Base-by-base conservation (phyloP, 1,140 invertebrate genomes). In the Drosophila eugracilis region DNA sequence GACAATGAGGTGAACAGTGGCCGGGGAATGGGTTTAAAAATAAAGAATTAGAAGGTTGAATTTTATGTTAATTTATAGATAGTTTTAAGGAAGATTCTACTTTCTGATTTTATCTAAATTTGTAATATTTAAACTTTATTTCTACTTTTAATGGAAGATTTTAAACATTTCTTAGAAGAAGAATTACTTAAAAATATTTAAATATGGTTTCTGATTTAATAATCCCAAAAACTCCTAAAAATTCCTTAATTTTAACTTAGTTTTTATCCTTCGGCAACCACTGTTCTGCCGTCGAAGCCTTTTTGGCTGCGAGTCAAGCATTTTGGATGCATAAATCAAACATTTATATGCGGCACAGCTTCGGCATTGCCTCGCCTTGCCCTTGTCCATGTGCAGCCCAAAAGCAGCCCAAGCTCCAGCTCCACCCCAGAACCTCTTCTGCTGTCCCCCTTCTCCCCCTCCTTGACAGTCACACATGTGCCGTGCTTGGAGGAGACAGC, bases 261-360 rank as follows among this genome's bases (percentile, higher is more conserved):
- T 75, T 7, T 44, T 28, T 9, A 17, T 19, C 9, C 26, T 47
- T 21, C 9, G 0, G 3, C 4, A 47, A 42, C 70, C 70, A 73
- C 70, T 73, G 70, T 74, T 53, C 60, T 36, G 60, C 53, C 62
- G 57, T 59, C 83, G 42, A 86, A 86, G 78, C 75, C 78, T 88
- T 88, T 89, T 88, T 88, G 84, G 84, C 84, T 89, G 72, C 63
- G 84, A 89, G 73, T 88, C 84, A 89, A 85, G 75, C 78, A 89
- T 89, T 88, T 73, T 85, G 85, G 75, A 79, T 84, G 75, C 84
- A 88, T 88, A 88, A 88, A 88, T 88, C 84, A 88, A 88, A 88
- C 84, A 88, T 88, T 88, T 88, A 88, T 88, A 88, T 88, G 84
- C 84, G 78, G 85, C 75, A 54, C 79, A 84, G 84, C 84, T 76